Percentiles rank a stretch among this genome's conserved stretches.
Evolutionary conservation across 64 coral and sea anemone genomes (phyloP).

Genomic region (Montipora cactus): DNA sequence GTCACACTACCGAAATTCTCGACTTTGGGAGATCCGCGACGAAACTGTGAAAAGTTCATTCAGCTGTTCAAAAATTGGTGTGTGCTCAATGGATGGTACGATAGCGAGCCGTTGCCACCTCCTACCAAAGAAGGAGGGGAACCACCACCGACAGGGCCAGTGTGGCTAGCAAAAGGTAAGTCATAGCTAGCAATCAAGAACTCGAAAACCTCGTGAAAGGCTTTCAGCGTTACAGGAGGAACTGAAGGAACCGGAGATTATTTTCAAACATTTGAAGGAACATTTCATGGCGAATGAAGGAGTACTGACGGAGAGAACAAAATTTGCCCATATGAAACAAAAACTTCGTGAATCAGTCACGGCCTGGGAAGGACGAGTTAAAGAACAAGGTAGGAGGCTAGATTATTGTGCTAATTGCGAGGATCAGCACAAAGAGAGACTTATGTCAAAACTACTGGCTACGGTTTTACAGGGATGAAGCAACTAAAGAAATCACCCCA

Average conservation of each 20-base stretch:
- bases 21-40: too few relatives aligned
- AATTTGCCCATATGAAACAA: slow-evolving; percentile 64
- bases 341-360: neutral
- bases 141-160: neutral
- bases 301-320: slow-evolving; percentile 58
- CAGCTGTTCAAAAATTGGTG: too few relatives aligned
- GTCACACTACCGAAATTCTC: too few relatives aligned
- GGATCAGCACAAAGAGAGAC: slow-evolving; percentile 33
- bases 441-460: slow-evolving; percentile 32
- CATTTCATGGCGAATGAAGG: slow-evolving; percentile 42
- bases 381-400: too few relatives aligned
- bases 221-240: too few relatives aligned
- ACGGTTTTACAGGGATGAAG: neutral
- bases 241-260: slow-evolving; percentile 10
- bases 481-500: too few relatives aligned
- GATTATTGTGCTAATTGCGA: neutral
- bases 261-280: slow-evolving; percentile 44
- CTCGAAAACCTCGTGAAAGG: too few relatives aligned
- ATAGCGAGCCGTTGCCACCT: too few relatives aligned
- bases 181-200: slow-evolving; percentile 55
- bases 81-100: too few relatives aligned
- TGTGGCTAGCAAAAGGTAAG: slow-evolving; percentile 50
- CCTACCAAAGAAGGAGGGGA: neutral
- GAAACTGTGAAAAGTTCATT: too few relatives aligned
- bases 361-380: too few relatives aligned